phyloP scores from a whole-genome alignment of 2,113 vertebrate species.

The Poicephalus gulielmi region DNA sequence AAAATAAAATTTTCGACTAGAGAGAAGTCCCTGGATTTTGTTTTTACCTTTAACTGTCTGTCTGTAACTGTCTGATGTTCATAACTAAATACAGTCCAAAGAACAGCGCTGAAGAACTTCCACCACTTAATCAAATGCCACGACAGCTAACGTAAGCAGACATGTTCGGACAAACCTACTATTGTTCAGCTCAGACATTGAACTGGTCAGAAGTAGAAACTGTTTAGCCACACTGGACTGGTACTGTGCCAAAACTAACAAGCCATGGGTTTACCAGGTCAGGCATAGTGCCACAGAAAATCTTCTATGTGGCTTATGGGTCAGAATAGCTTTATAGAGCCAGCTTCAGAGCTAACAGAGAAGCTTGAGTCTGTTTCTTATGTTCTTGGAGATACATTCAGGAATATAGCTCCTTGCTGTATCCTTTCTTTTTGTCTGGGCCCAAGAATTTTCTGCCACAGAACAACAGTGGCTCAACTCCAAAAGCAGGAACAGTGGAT shows the following conservation, averaged over 20 bases:
- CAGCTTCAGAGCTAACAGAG: background rate
- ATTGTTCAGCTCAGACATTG: conserved; percentile 1
- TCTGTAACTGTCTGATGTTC: background rate
- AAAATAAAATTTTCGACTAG: background rate
- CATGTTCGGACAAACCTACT: background rate
- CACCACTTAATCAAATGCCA: background rate
- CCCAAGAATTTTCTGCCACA: background rate
- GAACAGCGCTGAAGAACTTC: background rate
- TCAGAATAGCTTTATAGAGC: background rate
- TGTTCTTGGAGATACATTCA: background rate
- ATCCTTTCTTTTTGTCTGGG: background rate
- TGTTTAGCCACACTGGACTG: background rate
- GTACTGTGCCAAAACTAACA: conserved; percentile 9
- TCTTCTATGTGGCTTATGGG: background rate
- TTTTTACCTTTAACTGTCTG: background rate
- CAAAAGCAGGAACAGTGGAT: background rate
- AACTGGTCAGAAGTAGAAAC: background rate
- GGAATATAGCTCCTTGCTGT: background rate
- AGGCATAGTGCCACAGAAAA: conserved; percentile 17
- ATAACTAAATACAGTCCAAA: background rate
- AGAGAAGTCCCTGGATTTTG: background rate
- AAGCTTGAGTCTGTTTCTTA: background rate
- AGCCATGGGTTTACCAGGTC: background rate
- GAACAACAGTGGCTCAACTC: background rate
- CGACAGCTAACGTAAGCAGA: background rate